Evolutionary conservation across 30 jellyfish, hydroid and myxozoan species (phyloP), one percentile per base, ranked within the genome.

Genomic region (Mastigias papua): DNA sequence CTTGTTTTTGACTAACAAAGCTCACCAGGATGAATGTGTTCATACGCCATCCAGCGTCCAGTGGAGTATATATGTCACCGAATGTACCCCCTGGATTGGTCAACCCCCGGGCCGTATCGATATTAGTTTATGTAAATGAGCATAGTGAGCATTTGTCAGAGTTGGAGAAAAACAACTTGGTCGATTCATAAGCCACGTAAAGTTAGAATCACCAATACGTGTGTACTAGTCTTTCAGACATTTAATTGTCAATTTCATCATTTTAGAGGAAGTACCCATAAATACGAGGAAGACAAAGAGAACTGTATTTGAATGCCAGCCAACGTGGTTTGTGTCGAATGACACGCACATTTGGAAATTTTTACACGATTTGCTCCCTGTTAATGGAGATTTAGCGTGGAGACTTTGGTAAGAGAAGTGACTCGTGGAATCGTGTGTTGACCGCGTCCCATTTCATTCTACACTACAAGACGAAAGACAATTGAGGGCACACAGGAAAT

Each of bases 121-220:
- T 64, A 63, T 80, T 80, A 34, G 74, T 80, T 77, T 58, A 77
- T 77, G 88, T 67, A 77, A 77, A 77, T 77, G 88, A 77, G 88
- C 70, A 80, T 63, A 50, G 90, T 80, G 90, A 72, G 90, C 90
- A 80, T 64, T 73, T 73, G 90, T 80, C 74, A 63, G 37, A 27
- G 37, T 63, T 20, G 23, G 74, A n/a, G 74, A 63, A 63, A 63
- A 63, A 63, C 74, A 63, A 63, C 74, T 19, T 63, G 19, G 2
- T 15, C 2, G 5, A 5, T 19, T 10, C 46, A 63, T 15, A 63
- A 26, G 42, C 74, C 21, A 20, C 42, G 74, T 63, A 26, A 10
- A 63, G 74, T 63, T 10, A 23, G 74, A 42, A 17, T 22, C 26
- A 10, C 35, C 15, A 23, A 4, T 63, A 63, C 42, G 46, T 63